phyloP scores from a whole-genome alignment of 2,888 invertebrate species.

The Cacoxenus indagator region DNA sequence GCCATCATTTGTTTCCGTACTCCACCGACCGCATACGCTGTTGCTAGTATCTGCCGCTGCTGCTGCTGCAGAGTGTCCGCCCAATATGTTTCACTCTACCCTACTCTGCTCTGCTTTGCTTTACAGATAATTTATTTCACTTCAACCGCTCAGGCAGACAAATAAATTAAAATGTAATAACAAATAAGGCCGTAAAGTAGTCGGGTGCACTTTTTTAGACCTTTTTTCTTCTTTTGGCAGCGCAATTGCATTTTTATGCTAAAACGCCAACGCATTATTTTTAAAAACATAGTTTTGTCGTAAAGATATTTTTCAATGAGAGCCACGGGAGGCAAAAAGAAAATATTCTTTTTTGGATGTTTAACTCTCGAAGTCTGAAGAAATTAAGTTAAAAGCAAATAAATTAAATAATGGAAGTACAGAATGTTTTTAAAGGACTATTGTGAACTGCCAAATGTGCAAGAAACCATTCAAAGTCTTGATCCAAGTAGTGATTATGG shows the following conservation, averaged over 20 bases:
- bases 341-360: too few relatives aligned
- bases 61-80: conserved; percentile 44
- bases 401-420: too few relatives aligned
- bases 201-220: neutral
- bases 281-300: neutral
- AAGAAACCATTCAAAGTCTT: too few relatives aligned
- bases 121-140: conserved; percentile 55
- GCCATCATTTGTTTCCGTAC: neutral
- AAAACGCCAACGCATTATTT: neutral
- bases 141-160: conserved; percentile 48
- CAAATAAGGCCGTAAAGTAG: conserved; percentile 58
- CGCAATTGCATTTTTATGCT: conserved; percentile 10
- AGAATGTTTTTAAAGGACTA: too few relatives aligned
- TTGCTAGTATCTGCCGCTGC: conserved; percentile 42
- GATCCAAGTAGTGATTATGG: too few relatives aligned
- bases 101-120: conserved; percentile 28
- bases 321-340: too few relatives aligned
- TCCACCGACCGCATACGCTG: conserved; percentile 18
- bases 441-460: too few relatives aligned
- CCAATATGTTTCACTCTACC: conserved; percentile 48
- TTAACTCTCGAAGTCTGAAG: too few relatives aligned
- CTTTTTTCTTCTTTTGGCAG: neutral
- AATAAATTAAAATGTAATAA: conserved; percentile 65
- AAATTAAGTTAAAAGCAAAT: too few relatives aligned
- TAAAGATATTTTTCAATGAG: neutral